A percentile compares a stretch with the other conserved stretches of the same genome.
These are phyloP conservation scores for Mastacembelus armatus DNA, from an alignment of 2,797 vertebrate genomes.

Conservation along the genomic window DNA sequence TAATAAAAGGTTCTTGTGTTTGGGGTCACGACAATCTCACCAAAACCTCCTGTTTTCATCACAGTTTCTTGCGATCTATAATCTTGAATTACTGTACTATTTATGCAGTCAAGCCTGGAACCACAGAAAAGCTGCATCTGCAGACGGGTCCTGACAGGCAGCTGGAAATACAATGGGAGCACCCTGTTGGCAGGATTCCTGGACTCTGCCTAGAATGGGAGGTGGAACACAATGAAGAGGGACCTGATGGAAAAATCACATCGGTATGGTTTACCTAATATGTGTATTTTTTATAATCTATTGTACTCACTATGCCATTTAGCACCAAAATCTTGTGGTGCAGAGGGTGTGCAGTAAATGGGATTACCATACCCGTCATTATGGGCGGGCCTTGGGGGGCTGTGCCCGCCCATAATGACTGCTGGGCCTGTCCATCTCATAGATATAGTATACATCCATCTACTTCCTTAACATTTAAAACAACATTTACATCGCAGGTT, in stretches of 20 bases:
- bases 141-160: constrained; percentile 18
- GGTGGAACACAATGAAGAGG: constrained; percentile 59
- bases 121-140: constrained; percentile 45
- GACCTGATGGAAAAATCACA: constrained; percentile 33
- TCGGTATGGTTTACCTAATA: constrained; percentile 34
- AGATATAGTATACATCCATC: too few species aligned
- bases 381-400: too few species aligned
- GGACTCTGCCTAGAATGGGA: constrained; percentile 80
- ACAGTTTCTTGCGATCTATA: neutral
- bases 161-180: constrained; percentile 68
- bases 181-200: constrained; percentile 61
- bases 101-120: constrained; percentile 76
- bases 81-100: neutral
- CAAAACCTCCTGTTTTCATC: neutral
- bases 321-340: too few species aligned
- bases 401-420: too few species aligned
- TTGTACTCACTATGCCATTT: too few species aligned
- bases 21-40: neutral
- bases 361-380: too few species aligned
- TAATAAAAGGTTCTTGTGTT: too few species aligned
- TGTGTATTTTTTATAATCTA: neutral
- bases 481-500: too few species aligned
- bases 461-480: too few species aligned
- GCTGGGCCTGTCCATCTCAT: too few species aligned
- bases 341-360: too few species aligned